These are phyloP conservation scores for Campylomormyrus tamandua DNA, from an alignment of 2,113 vertebrate genomes.

Conservation along the genomic window DNA sequence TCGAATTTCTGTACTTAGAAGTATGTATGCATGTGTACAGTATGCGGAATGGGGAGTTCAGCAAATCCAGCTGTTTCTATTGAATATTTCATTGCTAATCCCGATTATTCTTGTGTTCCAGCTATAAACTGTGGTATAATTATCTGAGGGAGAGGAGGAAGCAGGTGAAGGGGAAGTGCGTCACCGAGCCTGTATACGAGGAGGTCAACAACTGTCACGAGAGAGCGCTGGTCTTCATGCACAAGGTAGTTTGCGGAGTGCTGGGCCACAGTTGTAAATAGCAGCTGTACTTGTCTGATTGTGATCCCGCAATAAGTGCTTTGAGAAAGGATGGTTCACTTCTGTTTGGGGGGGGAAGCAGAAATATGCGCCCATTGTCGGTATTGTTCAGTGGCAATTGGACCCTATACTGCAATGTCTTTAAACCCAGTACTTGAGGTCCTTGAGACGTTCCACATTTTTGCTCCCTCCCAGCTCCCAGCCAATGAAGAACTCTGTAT, in stretches of 20 bases:
- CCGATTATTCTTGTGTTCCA: slow-evolving; percentile 33
- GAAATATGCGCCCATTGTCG: not conserved
- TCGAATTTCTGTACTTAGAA: not conserved
- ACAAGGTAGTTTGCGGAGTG: slow-evolving; percentile 66
- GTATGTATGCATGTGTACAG: not conserved
- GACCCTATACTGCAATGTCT: not conserved
- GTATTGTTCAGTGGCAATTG: not conserved
- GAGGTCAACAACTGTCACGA: slow-evolving; percentile 88
- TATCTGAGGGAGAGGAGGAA: slow-evolving; percentile 82
- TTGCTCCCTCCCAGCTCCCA: not conserved
- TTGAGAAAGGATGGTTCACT: not conserved
- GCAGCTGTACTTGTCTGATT: not conserved
- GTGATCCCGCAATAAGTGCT: not conserved
- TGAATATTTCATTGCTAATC: not conserved
- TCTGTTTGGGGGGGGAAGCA: not conserved
- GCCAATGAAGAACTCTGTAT: not conserved
- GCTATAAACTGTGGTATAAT: slow-evolving; percentile 90
- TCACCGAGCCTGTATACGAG: slow-evolving; percentile 72
- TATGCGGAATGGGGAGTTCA: not conserved
- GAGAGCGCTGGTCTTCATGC: slow-evolving; percentile 86
- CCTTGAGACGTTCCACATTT: not conserved
- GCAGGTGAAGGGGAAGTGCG: slow-evolving; percentile 77
- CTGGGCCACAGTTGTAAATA: not conserved
- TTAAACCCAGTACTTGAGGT: not conserved
- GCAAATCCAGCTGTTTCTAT: not conserved